A percentile compares a stretch with the other conserved stretches of the same genome.
phyloP scores from a whole-genome alignment of 2,113 vertebrate species.

The Cygnus atratus region DNA sequence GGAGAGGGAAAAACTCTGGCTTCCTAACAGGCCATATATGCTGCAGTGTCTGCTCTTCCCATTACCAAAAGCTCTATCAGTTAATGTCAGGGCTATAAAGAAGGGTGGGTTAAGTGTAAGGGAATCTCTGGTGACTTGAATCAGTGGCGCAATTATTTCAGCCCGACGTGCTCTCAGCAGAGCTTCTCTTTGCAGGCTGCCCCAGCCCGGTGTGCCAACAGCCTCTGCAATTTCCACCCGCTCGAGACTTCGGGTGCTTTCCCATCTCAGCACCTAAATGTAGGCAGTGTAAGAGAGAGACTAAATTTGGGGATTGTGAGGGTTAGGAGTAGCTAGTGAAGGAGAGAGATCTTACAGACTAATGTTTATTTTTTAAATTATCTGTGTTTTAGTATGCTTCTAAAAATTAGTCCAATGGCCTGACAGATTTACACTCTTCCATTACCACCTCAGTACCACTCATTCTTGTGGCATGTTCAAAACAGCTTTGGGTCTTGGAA shows the following conservation, averaged over 20 bases:
- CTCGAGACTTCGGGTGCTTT: neutral
- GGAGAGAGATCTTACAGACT: neutral
- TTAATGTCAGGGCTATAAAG: neutral
- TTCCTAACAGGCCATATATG: neutral
- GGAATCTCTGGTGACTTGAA: neutral
- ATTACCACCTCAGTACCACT: slow-evolving; percentile 17
- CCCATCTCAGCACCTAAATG: neutral
- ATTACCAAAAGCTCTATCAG: neutral
- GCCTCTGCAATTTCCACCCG: neutral
- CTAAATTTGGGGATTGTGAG: neutral
- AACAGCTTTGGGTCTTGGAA: neutral
- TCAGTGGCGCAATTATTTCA: neutral
- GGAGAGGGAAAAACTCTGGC: neutral
- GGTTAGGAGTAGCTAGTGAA: neutral
- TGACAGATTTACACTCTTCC: neutral
- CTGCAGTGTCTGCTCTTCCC: rapidly evolving
- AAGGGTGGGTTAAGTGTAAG: neutral
- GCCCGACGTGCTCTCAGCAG: rapidly evolving
- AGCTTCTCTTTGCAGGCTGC: neutral
- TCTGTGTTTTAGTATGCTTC: neutral
- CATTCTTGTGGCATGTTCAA: neutral
- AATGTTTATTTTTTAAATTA: neutral
- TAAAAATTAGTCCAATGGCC: slow-evolving; percentile 38
- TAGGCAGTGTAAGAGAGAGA: neutral
- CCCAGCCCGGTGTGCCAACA: neutral